Conservation (phyloP, 1,140 invertebrate species). For the Lepidurus packardi region DNA sequence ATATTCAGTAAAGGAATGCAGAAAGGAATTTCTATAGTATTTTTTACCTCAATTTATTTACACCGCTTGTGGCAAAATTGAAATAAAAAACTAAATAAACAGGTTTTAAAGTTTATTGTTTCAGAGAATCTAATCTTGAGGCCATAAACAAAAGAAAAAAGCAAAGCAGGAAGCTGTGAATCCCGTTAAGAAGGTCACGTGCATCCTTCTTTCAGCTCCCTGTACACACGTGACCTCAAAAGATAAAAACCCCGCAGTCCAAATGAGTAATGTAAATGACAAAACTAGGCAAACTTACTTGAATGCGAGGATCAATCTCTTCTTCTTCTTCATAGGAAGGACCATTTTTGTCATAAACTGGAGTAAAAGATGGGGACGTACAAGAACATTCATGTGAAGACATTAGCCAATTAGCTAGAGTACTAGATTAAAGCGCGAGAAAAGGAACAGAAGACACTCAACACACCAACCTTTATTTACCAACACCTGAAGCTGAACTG, state of each 20-base stretch:
- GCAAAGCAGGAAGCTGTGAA: slow-evolving; percentile 11
- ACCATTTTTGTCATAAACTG: slow-evolving; percentile 2
- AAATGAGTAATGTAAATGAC: slow-evolving; percentile 14
- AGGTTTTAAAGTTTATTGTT: no score
- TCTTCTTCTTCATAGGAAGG: slow-evolving; percentile 32
- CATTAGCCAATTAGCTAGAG: neutral
- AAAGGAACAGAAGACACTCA: neutral
- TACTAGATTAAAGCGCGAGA: neutral
- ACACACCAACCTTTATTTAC: neutral
- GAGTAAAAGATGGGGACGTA: neutral
- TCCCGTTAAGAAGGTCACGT: neutral
- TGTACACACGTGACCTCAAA: neutral
- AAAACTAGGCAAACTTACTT: slow-evolving; percentile 33
- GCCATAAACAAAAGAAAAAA: neutral
- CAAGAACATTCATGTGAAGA: slow-evolving; percentile 18
- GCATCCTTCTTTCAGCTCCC: neutral
- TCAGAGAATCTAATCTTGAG: no score
- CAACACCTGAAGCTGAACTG: slow-evolving; percentile 5
- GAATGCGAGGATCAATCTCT: slow-evolving; percentile 38
- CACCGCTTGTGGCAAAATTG: no score
- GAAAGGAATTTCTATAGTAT: no score
- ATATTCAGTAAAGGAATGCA: no score
- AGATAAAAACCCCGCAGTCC: neutral
- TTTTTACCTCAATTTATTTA: no score
- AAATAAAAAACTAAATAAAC: no score